Evolutionary conservation across 2,888 invertebrate species (phyloP).

Genomic region (Drosophila anomalata): DNA sequence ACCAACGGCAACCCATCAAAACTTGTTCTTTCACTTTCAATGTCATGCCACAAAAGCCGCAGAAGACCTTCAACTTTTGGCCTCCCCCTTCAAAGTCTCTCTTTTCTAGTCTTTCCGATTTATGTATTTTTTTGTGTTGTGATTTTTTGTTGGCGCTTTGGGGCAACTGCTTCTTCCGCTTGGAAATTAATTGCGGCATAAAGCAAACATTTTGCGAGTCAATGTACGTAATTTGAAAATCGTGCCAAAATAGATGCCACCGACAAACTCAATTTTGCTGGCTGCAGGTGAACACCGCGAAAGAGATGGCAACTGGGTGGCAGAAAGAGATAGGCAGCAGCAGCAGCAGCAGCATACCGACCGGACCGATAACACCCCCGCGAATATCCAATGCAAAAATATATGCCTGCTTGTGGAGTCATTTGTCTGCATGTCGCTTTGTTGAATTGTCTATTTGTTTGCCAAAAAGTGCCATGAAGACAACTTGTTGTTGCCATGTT

Average conservation of each 20-base stretch:
- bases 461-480: conserved; percentile 79
- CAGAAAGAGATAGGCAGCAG: background rate
- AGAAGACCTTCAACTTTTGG: conserved; percentile 74
- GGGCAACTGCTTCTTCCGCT: conserved; percentile 69
- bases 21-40: conserved; percentile 80
- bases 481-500: conserved; percentile 63
- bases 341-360: background rate
- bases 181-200: conserved; percentile 78
- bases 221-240: conserved; percentile 79
- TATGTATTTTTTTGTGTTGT: conserved; percentile 31
- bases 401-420: conserved; percentile 52
- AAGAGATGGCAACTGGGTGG: background rate
- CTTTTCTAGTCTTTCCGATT: conserved; percentile 1
- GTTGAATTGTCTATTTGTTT: conserved; percentile 78
- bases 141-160: conserved; percentile 20
- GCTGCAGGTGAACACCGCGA: conserved; percentile 31
- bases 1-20: conserved; percentile 46
- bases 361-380: conserved; percentile 33
- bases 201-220: conserved; percentile 77
- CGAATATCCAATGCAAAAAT: conserved; percentile 28
- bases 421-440: conserved; percentile 79
- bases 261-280: conserved; percentile 42
- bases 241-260: conserved; percentile 73
- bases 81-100: conserved; percentile 15
- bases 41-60: conserved; percentile 65